phyloP scores from a whole-genome alignment of 1,140 invertebrate species.

The Danaus plexippus region DNA sequence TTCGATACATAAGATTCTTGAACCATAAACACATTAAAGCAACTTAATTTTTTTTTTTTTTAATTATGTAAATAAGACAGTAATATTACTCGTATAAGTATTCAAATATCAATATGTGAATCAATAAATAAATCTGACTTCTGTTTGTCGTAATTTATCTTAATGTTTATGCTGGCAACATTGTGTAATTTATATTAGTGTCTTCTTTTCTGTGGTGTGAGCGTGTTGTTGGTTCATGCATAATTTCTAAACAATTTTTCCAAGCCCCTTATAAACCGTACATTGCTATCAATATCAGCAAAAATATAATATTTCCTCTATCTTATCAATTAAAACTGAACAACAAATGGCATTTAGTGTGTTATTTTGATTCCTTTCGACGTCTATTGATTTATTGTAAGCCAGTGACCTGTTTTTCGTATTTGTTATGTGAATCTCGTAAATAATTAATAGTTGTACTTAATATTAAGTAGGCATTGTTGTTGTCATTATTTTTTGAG shows the following conservation, averaged over 20 bases:
- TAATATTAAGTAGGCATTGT: conserved; percentile 21
- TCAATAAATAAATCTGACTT: too few species aligned
- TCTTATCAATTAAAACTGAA: not conserved
- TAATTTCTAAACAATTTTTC: conserved; percentile 2
- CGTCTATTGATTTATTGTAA: conserved; percentile 67
- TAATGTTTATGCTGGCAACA: conserved; percentile 7
- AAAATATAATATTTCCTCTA: too few species aligned
- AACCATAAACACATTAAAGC: too few species aligned
- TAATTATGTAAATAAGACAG: too few species aligned
- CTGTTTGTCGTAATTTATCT: too few species aligned
- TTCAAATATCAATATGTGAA: too few species aligned
- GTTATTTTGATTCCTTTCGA: conserved; percentile 62
- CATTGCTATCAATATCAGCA: too few species aligned
- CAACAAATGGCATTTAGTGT: not conserved
- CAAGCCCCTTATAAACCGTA: too few species aligned
- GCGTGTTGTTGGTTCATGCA: conserved; percentile 8
- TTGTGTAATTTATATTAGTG: conserved; percentile 3
- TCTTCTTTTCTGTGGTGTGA: conserved; percentile 7
- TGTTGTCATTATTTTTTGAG: conserved; percentile 12
- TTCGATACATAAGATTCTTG: too few species aligned
- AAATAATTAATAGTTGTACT: conserved; percentile 54
- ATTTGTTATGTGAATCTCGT: conserved; percentile 52
- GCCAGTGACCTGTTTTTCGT: conserved; percentile 63
- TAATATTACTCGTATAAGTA: too few species aligned
- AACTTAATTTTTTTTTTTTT: too few species aligned